A percentile compares a stretch with the other conserved stretches of the same genome.
phyloP scores from a whole-genome alignment of 2,888 invertebrate species.

The Epinotia nisella region DNA sequence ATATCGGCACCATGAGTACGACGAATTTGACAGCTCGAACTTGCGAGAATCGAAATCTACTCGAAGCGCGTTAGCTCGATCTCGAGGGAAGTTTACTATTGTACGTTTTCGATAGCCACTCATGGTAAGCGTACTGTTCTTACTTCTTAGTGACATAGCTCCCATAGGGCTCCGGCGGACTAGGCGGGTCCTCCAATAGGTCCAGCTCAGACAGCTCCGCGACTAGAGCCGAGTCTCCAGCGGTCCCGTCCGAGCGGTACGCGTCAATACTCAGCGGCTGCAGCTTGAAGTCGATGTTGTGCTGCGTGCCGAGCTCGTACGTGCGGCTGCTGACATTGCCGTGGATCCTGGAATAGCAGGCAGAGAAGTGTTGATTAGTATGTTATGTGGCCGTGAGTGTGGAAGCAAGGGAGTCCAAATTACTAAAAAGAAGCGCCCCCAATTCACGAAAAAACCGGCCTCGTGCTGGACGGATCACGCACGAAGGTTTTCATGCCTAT shows the following conservation, averaged over 20 bases:
- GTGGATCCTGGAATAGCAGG: slow-evolving; percentile 65
- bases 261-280: slow-evolving; percentile 53
- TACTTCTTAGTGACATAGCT: slow-evolving; percentile 59
- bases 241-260: slow-evolving; percentile 56
- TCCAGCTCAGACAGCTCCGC: slow-evolving; percentile 56
- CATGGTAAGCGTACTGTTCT: no score
- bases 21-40: no score
- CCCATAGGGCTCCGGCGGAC: slow-evolving; percentile 58
- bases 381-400: not conserved
- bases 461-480: no score
- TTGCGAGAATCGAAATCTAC: no score
- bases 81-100: no score
- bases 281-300: slow-evolving; percentile 56
- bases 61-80: no score
- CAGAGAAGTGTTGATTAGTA: not conserved
- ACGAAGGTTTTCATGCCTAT: no score
- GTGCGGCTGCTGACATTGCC: slow-evolving; percentile 58
- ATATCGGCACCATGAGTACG: no score
- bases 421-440: no score
- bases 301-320: slow-evolving; percentile 58
- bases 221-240: slow-evolving; percentile 47
- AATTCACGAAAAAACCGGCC: no score
- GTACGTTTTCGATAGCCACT: no score
- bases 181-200: slow-evolving; percentile 51
- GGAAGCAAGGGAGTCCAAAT: no score